Evolutionary conservation across 2,797 vertebrate genomes (phyloP).

Genomic region (Hyperoplus lanceolatus): DNA sequence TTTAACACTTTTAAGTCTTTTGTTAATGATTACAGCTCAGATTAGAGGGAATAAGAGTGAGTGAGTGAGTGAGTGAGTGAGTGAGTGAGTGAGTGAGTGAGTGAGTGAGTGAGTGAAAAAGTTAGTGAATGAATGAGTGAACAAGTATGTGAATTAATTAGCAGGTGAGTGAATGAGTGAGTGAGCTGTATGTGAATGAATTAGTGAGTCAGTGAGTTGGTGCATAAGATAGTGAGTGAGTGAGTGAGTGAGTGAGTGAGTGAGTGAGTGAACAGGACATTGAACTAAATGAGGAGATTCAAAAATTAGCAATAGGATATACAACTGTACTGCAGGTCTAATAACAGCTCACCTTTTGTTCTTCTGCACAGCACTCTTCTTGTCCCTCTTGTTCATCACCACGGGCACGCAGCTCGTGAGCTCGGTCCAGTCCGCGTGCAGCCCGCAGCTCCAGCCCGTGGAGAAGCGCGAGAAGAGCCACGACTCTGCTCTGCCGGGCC

Average conservation of each 20-base stretch:
- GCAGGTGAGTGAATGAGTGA: neutral
- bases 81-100: neutral
- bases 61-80: neutral
- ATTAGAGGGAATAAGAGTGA: neutral
- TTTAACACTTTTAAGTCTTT: neutral
- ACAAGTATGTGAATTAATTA: neutral
- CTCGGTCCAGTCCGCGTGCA: conserved; percentile 98
- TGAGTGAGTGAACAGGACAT: too few relatives aligned
- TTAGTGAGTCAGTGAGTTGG: too few relatives aligned
- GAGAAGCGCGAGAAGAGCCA: conserved; percentile 98
- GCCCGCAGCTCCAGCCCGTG: conserved; percentile 96
- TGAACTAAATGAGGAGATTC: too few relatives aligned
- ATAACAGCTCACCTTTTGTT: conserved; percentile 81
- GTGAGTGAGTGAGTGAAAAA: neutral
- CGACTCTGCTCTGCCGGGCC: conserved; percentile 92
- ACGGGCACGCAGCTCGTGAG: conserved; percentile 94
- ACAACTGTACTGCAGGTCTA: conserved; percentile 10
- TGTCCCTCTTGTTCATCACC: conserved; percentile 90
- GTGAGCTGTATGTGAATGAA: too few relatives aligned
- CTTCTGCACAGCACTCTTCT: conserved; percentile 78
- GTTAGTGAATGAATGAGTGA: neutral
- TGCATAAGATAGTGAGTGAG: too few relatives aligned
- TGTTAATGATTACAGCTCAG: neutral
- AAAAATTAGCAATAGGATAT: too few relatives aligned
- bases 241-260: too few relatives aligned